Conservation (phyloP, 2,797 vertebrate genomes). For the Lagorchestes hirsutus region DNA sequence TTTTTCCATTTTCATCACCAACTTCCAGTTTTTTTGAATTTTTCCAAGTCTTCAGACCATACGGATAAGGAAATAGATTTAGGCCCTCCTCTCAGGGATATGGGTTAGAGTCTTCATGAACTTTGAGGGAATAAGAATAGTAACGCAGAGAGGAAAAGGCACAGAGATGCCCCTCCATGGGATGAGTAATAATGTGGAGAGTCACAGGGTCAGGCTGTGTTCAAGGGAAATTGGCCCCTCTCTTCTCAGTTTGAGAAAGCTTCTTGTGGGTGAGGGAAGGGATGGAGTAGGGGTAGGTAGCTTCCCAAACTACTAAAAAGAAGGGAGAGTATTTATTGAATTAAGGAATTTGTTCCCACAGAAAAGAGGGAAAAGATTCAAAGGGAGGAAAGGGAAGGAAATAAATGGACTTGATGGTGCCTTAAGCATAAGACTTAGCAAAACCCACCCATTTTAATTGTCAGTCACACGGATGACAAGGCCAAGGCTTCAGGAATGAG, state of each 20-base stretch:
- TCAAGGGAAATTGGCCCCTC: background rate
- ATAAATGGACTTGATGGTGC: no score
- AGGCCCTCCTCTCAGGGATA: background rate
- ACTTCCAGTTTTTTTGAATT: background rate
- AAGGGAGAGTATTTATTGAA: background rate
- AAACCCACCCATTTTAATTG: background rate
- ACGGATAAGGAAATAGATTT: background rate
- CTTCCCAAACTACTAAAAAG: background rate
- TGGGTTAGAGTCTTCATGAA: background rate
- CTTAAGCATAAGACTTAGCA: background rate
- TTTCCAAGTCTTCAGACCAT: background rate
- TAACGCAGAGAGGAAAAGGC: background rate
- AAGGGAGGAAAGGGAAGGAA: background rate
- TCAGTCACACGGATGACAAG: background rate
- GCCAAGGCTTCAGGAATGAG: background rate
- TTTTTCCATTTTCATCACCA: background rate
- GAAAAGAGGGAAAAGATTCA: background rate
- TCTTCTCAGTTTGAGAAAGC: background rate
- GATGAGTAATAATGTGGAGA: background rate
- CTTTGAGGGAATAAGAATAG: background rate
- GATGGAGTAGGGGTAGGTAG: background rate
- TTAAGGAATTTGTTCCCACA: background rate
- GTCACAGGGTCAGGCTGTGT: background rate
- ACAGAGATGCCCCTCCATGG: background rate
- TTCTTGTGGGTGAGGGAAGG: background rate